Evolutionary conservation across 2,888 invertebrate species (phyloP).

Genomic region (Lithophane leautieri): DNA sequence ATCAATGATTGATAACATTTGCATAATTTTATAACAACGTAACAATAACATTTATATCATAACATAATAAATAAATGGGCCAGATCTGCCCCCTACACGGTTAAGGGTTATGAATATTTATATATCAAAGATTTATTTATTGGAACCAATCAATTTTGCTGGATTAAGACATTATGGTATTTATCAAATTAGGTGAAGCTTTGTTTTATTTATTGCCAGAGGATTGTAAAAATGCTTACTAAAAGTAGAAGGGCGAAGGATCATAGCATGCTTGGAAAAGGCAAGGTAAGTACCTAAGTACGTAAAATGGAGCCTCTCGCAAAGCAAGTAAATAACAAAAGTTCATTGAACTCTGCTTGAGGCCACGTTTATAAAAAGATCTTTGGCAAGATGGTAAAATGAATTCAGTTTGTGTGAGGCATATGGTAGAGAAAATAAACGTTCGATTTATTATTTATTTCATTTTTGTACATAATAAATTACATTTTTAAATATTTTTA

Average conservation of each 20-base stretch:
- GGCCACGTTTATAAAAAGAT: too few relatives aligned
- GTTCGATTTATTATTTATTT: too few relatives aligned
- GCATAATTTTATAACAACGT: constrained; percentile 67
- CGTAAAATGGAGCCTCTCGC: too few relatives aligned
- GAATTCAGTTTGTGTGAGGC: too few relatives aligned
- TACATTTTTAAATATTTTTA: too few relatives aligned
- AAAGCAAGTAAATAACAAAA: too few relatives aligned
- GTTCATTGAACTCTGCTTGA: too few relatives aligned
- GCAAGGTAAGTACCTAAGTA: background rate
- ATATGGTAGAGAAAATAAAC: too few relatives aligned
- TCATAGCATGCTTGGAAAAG: background rate
- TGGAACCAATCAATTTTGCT: constrained; percentile 44
- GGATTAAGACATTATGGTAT: constrained; percentile 51
- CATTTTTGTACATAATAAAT: too few relatives aligned
- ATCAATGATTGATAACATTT: constrained; percentile 70
- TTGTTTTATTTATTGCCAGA: constrained; percentile 12
- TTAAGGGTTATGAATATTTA: constrained; percentile 69
- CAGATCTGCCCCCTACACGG: constrained; percentile 59
- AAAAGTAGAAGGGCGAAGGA: too few relatives aligned
- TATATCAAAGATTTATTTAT: constrained; percentile 60
- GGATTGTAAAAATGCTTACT: background rate
- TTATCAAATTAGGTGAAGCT: constrained; percentile 26
- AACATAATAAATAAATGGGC: constrained; percentile 62
- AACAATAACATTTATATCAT: constrained; percentile 63
- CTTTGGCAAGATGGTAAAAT: too few relatives aligned